These are phyloP conservation scores for Masticophis lateralis DNA, from an alignment of 2,797 vertebrate species.

Conservation along the genomic window DNA sequence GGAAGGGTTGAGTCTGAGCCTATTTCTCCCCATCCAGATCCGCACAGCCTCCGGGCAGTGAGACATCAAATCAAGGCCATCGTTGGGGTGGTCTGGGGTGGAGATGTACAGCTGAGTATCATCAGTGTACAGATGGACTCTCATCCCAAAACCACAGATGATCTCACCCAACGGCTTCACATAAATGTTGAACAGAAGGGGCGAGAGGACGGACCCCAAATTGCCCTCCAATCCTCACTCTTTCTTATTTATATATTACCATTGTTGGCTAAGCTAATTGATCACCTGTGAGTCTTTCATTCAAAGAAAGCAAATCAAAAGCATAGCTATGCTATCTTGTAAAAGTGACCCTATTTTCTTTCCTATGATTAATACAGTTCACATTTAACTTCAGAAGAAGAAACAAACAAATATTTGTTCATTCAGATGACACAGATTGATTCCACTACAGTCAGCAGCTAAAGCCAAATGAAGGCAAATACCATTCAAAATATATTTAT, in stretches of 20 bases:
- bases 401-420: constrained; percentile 16
- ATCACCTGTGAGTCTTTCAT: not conserved
- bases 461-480: not conserved
- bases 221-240: not conserved
- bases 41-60: too few species aligned
- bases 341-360: constrained; percentile 10
- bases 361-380: not conserved
- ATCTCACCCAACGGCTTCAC: too few species aligned
- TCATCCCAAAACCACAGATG: too few species aligned
- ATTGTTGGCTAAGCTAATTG: not conserved
- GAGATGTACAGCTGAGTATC: too few species aligned
- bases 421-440: constrained; percentile 3
- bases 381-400: not conserved
- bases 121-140: too few species aligned
- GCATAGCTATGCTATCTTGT: not conserved
- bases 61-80: too few species aligned
- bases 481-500: constrained; percentile 29
- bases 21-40: too few species aligned
- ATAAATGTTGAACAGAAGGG: too few species aligned
- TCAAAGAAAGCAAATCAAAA: constrained; percentile 22
- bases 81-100: too few species aligned
- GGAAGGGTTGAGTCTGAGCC: too few species aligned
- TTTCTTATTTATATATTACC: not conserved
- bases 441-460: not conserved
- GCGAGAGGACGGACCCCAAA: not conserved